Base-by-base conservation (phyloP, 2,888 invertebrate genomes). In the Sminthurides aquaticus region DNA sequence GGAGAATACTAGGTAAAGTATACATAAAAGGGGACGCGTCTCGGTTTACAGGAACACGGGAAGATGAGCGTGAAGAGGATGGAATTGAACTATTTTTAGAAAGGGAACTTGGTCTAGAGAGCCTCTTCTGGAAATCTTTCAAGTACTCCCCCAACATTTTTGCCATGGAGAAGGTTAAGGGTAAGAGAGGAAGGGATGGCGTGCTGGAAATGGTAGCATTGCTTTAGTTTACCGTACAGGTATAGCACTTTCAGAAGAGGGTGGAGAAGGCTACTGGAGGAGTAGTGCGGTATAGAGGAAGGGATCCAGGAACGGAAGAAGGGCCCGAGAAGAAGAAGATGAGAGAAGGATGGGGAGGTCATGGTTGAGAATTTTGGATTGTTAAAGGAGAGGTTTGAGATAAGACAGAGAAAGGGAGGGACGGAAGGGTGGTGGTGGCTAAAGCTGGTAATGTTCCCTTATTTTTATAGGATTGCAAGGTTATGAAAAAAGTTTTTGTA, bases 361-460 rank as follows among this genome's bases (percentile, higher is more conserved):
- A 3, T 8, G 55, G 22, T 22, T 25, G 8, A 55, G 55, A 55
- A 26, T 25, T 18, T 22, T 3, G 22, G 55, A 26, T 55, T 55
- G 55, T 25, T 8, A 3, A 22, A 26, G 55, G 55, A 26, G 22
- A 22, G 55, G 22, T 55, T 26, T 20, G 18, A 22, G 22, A 22
- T 22, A 26, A 55, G 55, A 26, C 55, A 26, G 55, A 20, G 55
- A 55, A 18, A 26, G 24, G 25, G 24, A 55, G 18, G 55, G 55
- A 55, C 22, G 22, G 43, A 11, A 34, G 43, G 43, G 15, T 34
- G 43, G 43, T n/a, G n/a, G n/a, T n/a, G n/a, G n/a, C n/a, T n/a
- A n/a, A n/a, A n/a, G n/a, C 5, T 34, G 15, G 15, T 34, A 34
- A 34, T 34, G 43, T 34, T 34, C 43, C 43, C 43, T 34, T 34